Percentiles rank a stretch among this genome's conserved stretches.
phyloP scores from a whole-genome alignment of 1,140 invertebrate genomes.

The Brachionus sp. region DNA sequence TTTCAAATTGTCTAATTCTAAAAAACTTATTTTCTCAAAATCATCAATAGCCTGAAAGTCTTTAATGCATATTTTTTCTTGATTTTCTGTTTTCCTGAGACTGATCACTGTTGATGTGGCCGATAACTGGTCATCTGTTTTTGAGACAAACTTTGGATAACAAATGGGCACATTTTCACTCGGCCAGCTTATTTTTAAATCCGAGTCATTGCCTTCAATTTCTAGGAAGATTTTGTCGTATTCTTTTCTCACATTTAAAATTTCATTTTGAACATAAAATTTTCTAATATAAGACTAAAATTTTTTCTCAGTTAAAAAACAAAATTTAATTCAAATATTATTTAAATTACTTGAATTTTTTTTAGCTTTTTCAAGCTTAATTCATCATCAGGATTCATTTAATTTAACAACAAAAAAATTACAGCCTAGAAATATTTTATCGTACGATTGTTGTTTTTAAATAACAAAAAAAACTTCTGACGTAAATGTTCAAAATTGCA shows the following conservation, averaged over 20 bases:
- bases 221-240: constrained; percentile 19
- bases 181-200: background rate
- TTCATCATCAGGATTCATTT: background rate
- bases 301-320: background rate
- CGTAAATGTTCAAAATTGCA: background rate
- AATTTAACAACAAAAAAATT: no score
- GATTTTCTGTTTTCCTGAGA: background rate
- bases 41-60: constrained; percentile 11
- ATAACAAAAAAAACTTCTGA: background rate
- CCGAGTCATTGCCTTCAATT: constrained; percentile 6
- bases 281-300: constrained; percentile 10
- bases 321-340: background rate
- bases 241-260: background rate
- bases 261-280: constrained; percentile 30
- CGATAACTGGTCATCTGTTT: background rate
- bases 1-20: constrained; percentile 14
- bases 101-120: background rate
- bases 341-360: constrained; percentile 33
- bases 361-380: constrained; percentile 18
- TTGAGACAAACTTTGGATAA: constrained; percentile 43
- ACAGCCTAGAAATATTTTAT: background rate
- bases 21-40: background rate
- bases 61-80: background rate
- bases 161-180: constrained; percentile 25
- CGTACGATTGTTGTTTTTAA: no score